Evolutionary conservation across 2,797 vertebrate genomes (phyloP).

Genomic region (Epinephelus malabaricus): DNA sequence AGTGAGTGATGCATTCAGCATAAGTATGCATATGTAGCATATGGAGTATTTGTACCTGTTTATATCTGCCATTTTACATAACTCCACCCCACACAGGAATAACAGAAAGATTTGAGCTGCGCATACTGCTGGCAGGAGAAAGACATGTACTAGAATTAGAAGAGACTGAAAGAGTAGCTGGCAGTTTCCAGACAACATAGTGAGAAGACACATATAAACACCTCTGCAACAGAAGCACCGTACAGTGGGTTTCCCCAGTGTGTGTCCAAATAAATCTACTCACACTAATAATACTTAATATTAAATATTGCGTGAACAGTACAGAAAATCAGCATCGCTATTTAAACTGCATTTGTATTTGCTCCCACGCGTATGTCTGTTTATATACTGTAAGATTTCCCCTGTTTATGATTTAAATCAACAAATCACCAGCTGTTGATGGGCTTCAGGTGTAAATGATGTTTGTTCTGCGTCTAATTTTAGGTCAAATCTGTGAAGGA

Average conservation of each 20-base stretch:
- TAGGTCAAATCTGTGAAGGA: not conserved
- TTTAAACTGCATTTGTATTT: not conserved
- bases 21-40: not conserved
- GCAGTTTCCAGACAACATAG: not conserved
- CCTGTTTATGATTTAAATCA: not conserved
- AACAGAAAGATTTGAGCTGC: slow-evolving; percentile 22
- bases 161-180: slow-evolving; percentile 5
- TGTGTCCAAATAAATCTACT: not conserved
- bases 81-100: slow-evolving; percentile 6
- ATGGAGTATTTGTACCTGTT: slow-evolving; percentile 11
- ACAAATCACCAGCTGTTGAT: not conserved
- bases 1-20: slow-evolving; percentile 14
- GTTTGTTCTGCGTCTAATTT: slow-evolving; percentile 1
- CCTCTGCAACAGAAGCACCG: not conserved
- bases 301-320: not conserved
- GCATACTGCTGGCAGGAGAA: not conserved
- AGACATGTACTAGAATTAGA: slow-evolving; percentile 6
- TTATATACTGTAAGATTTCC: not conserved
- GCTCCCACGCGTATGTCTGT: not conserved
- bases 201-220: not conserved
- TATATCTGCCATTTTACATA: slow-evolving; percentile 7
- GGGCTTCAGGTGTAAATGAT: not conserved
- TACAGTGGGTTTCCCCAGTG: not conserved
- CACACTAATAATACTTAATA: not conserved
- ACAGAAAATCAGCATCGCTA: not conserved